Base-by-base conservation (phyloP, 2,113 vertebrate genomes). In the Tragelaphus imberbis region DNA sequence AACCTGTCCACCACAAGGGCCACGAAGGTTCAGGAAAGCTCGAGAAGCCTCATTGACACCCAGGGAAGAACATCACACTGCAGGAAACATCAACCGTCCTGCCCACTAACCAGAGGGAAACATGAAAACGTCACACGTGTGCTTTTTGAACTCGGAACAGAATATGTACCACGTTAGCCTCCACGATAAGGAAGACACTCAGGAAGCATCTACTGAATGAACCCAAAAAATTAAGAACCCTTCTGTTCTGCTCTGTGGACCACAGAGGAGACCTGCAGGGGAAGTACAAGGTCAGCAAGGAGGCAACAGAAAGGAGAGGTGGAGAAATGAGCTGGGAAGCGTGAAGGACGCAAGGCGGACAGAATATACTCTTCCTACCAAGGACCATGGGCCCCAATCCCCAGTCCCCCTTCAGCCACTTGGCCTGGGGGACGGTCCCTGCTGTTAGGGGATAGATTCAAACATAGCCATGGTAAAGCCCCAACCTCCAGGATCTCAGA, bases 51-150 rank as follows among this genome's bases (percentile, higher is more conserved):
- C 77, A 17, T 13, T 17, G 30, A 13, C 30, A 71, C 36, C 7
- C 4, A 36, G 12, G 7, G 1, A 21, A 10, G 47, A 36, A 19
- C 28, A 25, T 16, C 47, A 94, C 10, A 17, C 13, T 14, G 27
- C 7, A n/a, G 56, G 23, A 44, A 47, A 86, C 14, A 3, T 19
- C 28, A 23, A n/a, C 16, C 4, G 5, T 36, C 53, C 23, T 7
- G 4, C 40, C 53, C 53, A 1, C 30, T 75, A 0, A 49, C 28
- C 19, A 25, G 10, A 77, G 0, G 49, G 63, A 44, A 84, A 49
- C 16, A 11, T 0, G 0, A 21, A 94, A 47, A 17, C 1, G 1
- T 9, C 28, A 56, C 23, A 4, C 0, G 16, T 30, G 36, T 4
- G 16, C 30, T 25, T 49, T 11, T 21, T 17, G 25, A 58, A 30